Percentiles rank a stretch among this genome's conserved stretches.
These are phyloP conservation scores for Papilio protenor DNA, from an alignment of 2,888 invertebrate genomes.

Conservation along the genomic window DNA sequence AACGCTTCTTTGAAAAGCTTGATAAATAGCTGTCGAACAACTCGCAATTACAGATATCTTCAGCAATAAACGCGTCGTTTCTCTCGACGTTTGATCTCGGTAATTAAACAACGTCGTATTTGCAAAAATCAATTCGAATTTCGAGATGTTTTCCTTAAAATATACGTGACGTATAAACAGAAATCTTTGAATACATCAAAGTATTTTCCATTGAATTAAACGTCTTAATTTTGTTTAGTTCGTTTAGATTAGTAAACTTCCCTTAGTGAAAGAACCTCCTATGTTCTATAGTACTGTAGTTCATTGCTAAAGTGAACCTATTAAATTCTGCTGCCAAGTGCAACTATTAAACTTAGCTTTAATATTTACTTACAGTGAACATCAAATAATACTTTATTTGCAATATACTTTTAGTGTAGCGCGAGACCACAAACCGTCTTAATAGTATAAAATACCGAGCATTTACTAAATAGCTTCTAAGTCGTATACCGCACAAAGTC, in stretches of 20 bases:
- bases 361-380: not conserved
- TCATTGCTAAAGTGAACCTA: not conserved
- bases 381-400: slow-evolving; percentile 17
- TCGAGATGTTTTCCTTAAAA: slow-evolving; percentile 16
- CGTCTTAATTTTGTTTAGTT: not conserved
- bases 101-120: slow-evolving; percentile 35
- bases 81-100: slow-evolving; percentile 25
- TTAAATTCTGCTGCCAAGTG: not conserved
- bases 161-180: slow-evolving; percentile 4
- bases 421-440: not conserved
- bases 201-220: slow-evolving; percentile 2
- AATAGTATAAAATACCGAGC: slow-evolving; percentile 26
- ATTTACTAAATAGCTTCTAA: slow-evolving; percentile 20
- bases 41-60: slow-evolving; percentile 28
- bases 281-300: no score
- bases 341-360: not conserved
- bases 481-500: slow-evolving; percentile 21
- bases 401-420: slow-evolving; percentile 4
- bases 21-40: slow-evolving; percentile 27
- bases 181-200: slow-evolving; percentile 13
- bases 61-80: slow-evolving; percentile 35
- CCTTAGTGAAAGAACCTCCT: not conserved
- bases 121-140: slow-evolving; percentile 30
- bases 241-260: slow-evolving; percentile 4
- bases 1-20: slow-evolving; percentile 12